Conservation (phyloP, 1,140 invertebrate genomes). For the Myzus persicae region DNA sequence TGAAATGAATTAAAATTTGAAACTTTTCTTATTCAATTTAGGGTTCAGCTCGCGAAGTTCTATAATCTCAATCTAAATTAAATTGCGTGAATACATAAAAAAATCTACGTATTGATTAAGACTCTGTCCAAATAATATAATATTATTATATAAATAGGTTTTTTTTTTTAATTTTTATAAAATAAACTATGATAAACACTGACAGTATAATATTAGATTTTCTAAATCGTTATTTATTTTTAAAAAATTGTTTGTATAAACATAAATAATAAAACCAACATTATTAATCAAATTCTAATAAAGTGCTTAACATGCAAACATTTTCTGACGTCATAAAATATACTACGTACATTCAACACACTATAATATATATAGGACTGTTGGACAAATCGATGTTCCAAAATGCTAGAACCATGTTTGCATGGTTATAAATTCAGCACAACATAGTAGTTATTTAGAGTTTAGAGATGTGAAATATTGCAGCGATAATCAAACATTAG, state of each 20-base stretch:
- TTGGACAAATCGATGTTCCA: background rate
- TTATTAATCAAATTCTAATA: background rate
- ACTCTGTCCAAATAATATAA: background rate
- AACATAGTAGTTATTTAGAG: background rate
- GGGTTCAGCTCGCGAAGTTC: background rate
- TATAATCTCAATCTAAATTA: background rate
- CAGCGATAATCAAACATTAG: background rate
- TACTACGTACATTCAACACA: background rate
- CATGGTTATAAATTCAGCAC: background rate
- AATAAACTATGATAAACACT: background rate
- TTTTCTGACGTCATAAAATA: background rate
- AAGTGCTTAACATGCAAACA: background rate
- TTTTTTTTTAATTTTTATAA: background rate
- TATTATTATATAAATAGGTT: background rate
- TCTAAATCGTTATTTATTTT: background rate
- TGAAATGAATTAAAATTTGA: background rate
- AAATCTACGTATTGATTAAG: background rate
- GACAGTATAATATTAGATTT: background rate
- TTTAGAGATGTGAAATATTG: background rate
- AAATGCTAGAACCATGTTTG: background rate
- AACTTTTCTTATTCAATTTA: constrained; percentile 4
- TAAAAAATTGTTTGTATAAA: background rate
- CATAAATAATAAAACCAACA: background rate
- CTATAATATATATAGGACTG: background rate
- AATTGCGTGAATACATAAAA: background rate